These are phyloP conservation scores for Sebastes itinus DNA, from an alignment of 2,797 vertebrate species.

Conservation along the genomic window DNA sequence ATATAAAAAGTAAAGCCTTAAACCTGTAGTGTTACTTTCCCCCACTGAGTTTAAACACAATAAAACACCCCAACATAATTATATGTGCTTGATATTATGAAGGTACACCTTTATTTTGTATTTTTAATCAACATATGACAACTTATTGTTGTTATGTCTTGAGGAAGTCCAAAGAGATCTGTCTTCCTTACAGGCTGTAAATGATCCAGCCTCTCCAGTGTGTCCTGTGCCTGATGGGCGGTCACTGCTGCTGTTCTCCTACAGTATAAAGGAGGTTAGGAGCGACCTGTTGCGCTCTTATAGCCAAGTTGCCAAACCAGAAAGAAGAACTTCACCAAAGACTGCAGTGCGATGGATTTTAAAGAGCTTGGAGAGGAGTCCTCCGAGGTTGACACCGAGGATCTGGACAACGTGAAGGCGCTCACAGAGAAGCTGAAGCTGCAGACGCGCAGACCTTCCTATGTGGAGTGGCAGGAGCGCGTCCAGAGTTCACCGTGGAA, in stretches of 20 bases:
- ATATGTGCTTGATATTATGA: too few relatives aligned
- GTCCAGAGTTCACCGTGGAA: constrained; percentile 87
- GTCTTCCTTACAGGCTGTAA: neutral
- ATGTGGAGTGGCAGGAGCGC: constrained; percentile 92
- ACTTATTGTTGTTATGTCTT: neutral
- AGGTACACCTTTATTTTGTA: neutral
- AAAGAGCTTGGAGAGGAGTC: constrained; percentile 83
- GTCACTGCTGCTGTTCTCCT: constrained; percentile 64
- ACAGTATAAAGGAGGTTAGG: constrained; percentile 66
- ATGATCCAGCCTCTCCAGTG: constrained; percentile 21
- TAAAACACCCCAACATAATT: neutral
- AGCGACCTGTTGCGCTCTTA: constrained; percentile 57
- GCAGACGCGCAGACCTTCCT: constrained; percentile 92
- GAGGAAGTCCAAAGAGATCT: neutral
- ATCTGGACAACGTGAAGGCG: constrained; percentile 90
- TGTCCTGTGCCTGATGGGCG: constrained; percentile 68
- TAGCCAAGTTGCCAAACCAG: neutral
- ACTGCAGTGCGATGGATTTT: constrained; percentile 75
- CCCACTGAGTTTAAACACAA: neutral
- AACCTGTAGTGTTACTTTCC: neutral
- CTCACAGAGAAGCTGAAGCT: constrained; percentile 92
- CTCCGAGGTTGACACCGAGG: constrained; percentile 79
- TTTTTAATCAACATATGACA: neutral
- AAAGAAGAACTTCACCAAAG: too few relatives aligned
- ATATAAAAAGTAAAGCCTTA: neutral